Conservation (phyloP, 2,888 invertebrate genomes). For the Eilema griseolum region DNA sequence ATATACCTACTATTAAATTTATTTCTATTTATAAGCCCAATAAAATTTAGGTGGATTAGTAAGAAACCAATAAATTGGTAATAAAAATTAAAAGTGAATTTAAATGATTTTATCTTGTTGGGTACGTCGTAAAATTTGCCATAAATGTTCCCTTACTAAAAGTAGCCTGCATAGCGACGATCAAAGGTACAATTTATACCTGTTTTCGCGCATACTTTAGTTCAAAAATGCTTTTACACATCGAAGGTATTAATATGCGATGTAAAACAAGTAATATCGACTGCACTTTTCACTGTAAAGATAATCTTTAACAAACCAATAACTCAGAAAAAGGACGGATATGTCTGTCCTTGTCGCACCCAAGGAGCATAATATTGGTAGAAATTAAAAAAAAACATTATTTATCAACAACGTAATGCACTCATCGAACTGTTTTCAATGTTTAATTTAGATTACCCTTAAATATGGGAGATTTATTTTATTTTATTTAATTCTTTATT, state of each 20-base stretch:
- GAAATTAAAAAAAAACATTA: conserved; percentile 62
- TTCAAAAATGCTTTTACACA: conserved; percentile 43
- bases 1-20: too few species aligned
- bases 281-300: conserved; percentile 59
- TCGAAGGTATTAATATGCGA: conserved; percentile 56
- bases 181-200: conserved; percentile 20
- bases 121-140: conserved; percentile 18
- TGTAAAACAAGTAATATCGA: conserved; percentile 59
- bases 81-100: conserved; percentile 10
- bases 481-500: too few species aligned
- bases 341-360: conserved; percentile 33
- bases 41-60: neutral
- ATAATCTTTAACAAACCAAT: conserved; percentile 59
- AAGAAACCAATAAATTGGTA: neutral
- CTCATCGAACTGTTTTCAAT: conserved; percentile 25
- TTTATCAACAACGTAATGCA: conserved; percentile 69
- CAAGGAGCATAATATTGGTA: conserved; percentile 33
- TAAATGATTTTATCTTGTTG: conserved; percentile 19
- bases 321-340: conserved; percentile 46
- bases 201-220: conserved; percentile 17
- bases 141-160: conserved; percentile 23
- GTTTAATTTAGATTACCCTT: conserved; percentile 29
- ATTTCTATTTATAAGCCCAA: neutral
- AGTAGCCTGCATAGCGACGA: conserved; percentile 21
- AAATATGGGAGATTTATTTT: conserved; percentile 30